These are phyloP conservation scores for Entomobrya proxima DNA, from an alignment of 2,888 invertebrate genomes.

Conservation along the genomic window DNA sequence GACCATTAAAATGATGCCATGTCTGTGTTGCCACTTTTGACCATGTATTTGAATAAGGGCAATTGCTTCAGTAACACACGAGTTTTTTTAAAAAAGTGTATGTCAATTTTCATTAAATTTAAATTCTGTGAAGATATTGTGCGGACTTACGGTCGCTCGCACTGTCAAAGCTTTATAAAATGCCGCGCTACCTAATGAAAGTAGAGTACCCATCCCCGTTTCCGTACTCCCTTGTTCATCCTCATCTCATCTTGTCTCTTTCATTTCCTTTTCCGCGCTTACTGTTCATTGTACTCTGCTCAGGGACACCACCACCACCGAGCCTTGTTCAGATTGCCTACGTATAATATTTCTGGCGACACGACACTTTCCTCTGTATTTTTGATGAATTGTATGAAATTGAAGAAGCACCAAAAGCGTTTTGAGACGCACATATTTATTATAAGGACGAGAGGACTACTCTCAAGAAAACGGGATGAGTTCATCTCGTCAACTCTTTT, in stretches of 20 bases:
- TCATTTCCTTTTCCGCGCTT: conserved; percentile 42
- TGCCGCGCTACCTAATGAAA: not conserved
- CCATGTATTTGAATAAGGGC: no score
- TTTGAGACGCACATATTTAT: no score
- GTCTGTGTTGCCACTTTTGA: no score
- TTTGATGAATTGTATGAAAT: conserved; percentile 41
- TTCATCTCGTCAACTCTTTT: not conserved
- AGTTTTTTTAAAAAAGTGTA: no score
- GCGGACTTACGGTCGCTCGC: no score
- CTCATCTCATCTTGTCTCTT: conserved; percentile 13
- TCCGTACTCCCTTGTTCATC: conserved; percentile 20
- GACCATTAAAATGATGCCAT: no score
- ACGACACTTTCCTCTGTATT: conserved; percentile 22
- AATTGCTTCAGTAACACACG: no score
- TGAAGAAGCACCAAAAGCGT: conserved; percentile 20
- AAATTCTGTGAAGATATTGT: no score
- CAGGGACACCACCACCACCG: not conserved
- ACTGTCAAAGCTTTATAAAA: not conserved
- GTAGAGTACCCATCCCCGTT: conserved; percentile 9
- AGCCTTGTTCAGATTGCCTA: conserved; percentile 31
- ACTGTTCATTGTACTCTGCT: not conserved
- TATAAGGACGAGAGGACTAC: not conserved
- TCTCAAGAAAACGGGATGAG: not conserved
- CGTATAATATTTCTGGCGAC: not conserved
- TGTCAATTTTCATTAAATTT: no score